Percentiles rank a stretch among this genome's conserved stretches.
Evolutionary conservation across 1,140 invertebrate genomes (phyloP).

Genomic region (Drosophila ercepeae): DNA sequence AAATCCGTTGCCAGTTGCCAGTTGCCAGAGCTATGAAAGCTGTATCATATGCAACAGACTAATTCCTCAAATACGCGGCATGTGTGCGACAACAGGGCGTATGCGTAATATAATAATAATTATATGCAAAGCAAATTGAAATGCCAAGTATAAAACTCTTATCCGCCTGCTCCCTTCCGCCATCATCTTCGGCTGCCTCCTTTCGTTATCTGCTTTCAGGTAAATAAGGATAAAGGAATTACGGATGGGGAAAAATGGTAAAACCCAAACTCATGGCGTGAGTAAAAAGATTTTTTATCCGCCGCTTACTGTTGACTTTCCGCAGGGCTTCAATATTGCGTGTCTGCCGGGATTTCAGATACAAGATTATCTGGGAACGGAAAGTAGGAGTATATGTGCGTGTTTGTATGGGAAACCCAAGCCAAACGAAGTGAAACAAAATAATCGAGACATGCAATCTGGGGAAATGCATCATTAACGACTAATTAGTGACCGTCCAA

Average conservation of each 20-base stretch:
- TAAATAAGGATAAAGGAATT: slow-evolving; percentile 40
- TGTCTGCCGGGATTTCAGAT: slow-evolving; percentile 50
- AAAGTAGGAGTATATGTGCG: slow-evolving; percentile 18
- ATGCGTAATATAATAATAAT: slow-evolving; percentile 54
- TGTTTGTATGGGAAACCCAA: slow-evolving; percentile 12
- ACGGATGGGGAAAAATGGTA: slow-evolving; percentile 8
- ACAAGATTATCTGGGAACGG: slow-evolving; percentile 34
- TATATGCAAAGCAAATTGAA: slow-evolving; percentile 61
- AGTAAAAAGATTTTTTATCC: slow-evolving; percentile 39
- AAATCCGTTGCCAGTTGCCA: too few species aligned
- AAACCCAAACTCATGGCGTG: slow-evolving; percentile 38
- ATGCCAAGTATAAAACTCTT: slow-evolving; percentile 42
- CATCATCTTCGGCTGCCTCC: background rate
- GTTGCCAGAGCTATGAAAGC: slow-evolving; percentile 34
- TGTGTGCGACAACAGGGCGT: slow-evolving; percentile 21
- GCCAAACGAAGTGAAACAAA: slow-evolving; percentile 34
- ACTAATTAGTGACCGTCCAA: slow-evolving; percentile 62
- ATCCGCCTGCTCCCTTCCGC: slow-evolving; percentile 5
- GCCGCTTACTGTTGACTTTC: slow-evolving; percentile 39
- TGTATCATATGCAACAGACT: slow-evolving; percentile 40
- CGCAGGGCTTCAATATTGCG: slow-evolving; percentile 69
- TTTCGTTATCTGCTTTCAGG: slow-evolving; percentile 41
- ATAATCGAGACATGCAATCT: slow-evolving; percentile 63
- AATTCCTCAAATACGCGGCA: slow-evolving; percentile 18
- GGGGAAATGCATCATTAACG: slow-evolving; percentile 73